Conservation (phyloP, 2,888 invertebrate genomes). For the Idaea biselata region DNA sequence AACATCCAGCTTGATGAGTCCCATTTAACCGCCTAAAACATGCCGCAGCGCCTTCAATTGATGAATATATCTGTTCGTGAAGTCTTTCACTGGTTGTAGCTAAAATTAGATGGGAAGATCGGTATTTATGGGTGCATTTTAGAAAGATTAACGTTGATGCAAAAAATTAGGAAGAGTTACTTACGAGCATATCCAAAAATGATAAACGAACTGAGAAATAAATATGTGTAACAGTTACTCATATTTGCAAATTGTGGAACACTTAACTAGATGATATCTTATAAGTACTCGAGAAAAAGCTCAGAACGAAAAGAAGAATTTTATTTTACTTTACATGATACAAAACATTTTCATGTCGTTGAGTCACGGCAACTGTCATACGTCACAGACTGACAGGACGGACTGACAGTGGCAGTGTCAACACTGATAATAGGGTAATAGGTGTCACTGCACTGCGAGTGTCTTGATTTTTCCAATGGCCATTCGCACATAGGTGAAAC, state of each 20-base stretch:
- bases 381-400: neutral
- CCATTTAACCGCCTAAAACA: constrained; percentile 96
- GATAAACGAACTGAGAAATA: neutral
- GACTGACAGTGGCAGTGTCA: neutral
- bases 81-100: constrained; percentile 79
- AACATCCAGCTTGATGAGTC: constrained; percentile 97
- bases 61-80: constrained; percentile 90
- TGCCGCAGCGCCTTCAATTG: constrained; percentile 85
- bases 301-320: neutral
- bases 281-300: neutral
- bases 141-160: neutral
- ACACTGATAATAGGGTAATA: neutral
- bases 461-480: too few species aligned
- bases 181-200: constrained; percentile 14
- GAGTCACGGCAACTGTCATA: neutral
- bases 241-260: neutral
- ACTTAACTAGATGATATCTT: neutral
- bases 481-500: too few species aligned
- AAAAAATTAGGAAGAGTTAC: constrained; percentile 6
- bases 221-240: neutral
- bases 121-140: neutral
- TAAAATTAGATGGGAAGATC: constrained; percentile 32
- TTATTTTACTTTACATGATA: neutral
- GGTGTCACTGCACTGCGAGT: neutral
- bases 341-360: neutral